phyloP scores from a whole-genome alignment of 92 coral and sea anemone species.

The Ricordea florida region DNA sequence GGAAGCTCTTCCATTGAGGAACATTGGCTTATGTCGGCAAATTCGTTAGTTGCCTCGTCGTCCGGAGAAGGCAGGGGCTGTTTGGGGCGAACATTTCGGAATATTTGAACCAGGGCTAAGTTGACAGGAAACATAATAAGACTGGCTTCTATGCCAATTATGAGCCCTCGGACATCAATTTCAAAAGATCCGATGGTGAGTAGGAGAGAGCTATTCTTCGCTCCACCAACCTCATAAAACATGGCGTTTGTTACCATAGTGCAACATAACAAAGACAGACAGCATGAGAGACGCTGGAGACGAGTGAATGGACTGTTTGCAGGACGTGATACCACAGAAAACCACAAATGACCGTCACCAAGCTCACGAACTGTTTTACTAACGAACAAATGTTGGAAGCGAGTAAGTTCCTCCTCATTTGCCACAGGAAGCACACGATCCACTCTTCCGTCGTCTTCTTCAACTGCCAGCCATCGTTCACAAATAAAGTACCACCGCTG shows the following conservation, averaged over 20 bases:
- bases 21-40: slow-evolving; percentile 54
- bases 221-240: slow-evolving; percentile 85
- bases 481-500: slow-evolving; percentile 82
- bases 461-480: slow-evolving; percentile 97
- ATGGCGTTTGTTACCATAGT: slow-evolving; percentile 94
- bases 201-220: slow-evolving; percentile 27
- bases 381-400: slow-evolving; percentile 85
- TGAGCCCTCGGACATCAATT: slow-evolving; percentile 74
- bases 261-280: slow-evolving; percentile 85
- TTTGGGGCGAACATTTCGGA: slow-evolving; percentile 81
- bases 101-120: slow-evolving; percentile 85
- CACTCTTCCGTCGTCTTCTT: slow-evolving; percentile 90
- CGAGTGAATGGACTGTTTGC: slow-evolving; percentile 91
- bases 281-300: slow-evolving; percentile 89
- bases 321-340: slow-evolving; percentile 91
- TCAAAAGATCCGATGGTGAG: slow-evolving; percentile 62
- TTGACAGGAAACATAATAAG: slow-evolving; percentile 90
- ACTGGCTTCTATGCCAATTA: slow-evolving; percentile 90
- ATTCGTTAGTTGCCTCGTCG: background rate
- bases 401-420: slow-evolving; percentile 77
- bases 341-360: slow-evolving; percentile 97
- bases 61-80: slow-evolving; percentile 17
- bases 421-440: slow-evolving; percentile 85
- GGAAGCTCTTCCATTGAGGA: slow-evolving; percentile 17
- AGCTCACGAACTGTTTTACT: slow-evolving; percentile 84